A percentile compares a stretch with the other conserved stretches of the same genome.
Evolutionary conservation across 2,797 vertebrate species (phyloP).

Genomic region (Eospalax fontanierii): DNA sequence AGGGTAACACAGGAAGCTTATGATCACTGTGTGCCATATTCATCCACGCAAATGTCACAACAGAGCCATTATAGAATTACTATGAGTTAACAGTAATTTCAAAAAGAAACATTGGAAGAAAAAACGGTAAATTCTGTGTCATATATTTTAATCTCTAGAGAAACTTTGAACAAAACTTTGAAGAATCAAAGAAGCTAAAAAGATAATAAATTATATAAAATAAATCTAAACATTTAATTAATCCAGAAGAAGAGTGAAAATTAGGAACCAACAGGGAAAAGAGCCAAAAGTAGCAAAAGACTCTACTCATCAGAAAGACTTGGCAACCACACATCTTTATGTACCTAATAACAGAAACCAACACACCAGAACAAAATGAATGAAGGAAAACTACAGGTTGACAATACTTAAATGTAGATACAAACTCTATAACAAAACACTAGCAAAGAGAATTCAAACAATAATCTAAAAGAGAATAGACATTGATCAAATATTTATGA

Average conservation of each 20-base stretch:
- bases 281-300: not conserved
- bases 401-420: constrained; percentile 7
- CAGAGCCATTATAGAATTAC: not conserved
- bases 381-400: not conserved
- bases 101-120: not conserved
- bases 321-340: not conserved
- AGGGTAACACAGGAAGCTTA: not conserved
- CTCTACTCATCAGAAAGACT: not conserved
- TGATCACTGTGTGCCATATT: not conserved
- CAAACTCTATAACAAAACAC: constrained; percentile 14
- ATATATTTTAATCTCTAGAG: too few species aligned
- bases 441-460: constrained; percentile 49
- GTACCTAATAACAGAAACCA: not conserved
- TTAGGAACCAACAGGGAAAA: not conserved
- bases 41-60: not conserved
- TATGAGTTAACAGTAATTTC: not conserved
- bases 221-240: not conserved
- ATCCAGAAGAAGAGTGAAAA: not conserved
- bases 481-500: constrained; percentile 20
- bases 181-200: too few species aligned
- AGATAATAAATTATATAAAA: not conserved
- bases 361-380: not conserved
- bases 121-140: not conserved
- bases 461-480: constrained; percentile 41
- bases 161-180: too few species aligned